Percentiles rank a stretch among this genome's conserved stretches.
Conservation (phyloP, 2,888 invertebrate genomes). For the Morinoia aosen region DNA sequence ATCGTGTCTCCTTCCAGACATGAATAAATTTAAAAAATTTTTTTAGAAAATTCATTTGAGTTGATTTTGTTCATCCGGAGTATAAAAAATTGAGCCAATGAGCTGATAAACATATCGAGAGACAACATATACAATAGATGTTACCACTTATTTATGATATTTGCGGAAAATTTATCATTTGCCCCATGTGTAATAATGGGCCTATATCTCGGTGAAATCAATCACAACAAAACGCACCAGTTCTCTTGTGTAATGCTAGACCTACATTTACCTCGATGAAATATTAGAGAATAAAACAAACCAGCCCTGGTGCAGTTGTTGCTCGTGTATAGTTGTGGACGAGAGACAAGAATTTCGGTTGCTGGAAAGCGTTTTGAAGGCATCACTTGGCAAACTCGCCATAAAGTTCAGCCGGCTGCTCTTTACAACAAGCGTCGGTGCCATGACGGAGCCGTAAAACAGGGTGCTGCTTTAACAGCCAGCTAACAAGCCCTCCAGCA, state of each 20-base stretch:
- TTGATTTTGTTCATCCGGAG: not conserved
- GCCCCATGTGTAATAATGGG: too few relatives aligned
- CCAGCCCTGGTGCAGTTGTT: not conserved
- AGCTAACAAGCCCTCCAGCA: not conserved
- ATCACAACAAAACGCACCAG: too few relatives aligned
- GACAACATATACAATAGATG: not conserved
- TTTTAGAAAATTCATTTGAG: too few relatives aligned
- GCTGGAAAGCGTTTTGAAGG: not conserved
- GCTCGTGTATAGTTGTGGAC: not conserved
- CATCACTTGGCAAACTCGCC: conserved; percentile 30
- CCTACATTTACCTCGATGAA: not conserved
- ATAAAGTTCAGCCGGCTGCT: conserved; percentile 21
- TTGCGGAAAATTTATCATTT: too few relatives aligned
- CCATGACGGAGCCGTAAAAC: not conserved
- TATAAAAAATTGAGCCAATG: not conserved
- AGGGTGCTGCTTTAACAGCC: conserved; percentile 24
- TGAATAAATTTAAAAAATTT: too few relatives aligned
- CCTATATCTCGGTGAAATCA: too few relatives aligned
- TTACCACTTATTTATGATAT: not conserved
- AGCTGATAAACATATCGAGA: not conserved
- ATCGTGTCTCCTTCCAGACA: too few relatives aligned
- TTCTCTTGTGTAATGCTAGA: not conserved
- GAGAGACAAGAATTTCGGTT: not conserved
- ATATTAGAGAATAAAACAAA: not conserved
- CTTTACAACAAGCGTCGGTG: not conserved